Evolutionary conservation across 2,797 vertebrate genomes (phyloP), one percentile per base, ranked within the genome.

Genomic region (Rhabdophis nuchalis): DNA sequence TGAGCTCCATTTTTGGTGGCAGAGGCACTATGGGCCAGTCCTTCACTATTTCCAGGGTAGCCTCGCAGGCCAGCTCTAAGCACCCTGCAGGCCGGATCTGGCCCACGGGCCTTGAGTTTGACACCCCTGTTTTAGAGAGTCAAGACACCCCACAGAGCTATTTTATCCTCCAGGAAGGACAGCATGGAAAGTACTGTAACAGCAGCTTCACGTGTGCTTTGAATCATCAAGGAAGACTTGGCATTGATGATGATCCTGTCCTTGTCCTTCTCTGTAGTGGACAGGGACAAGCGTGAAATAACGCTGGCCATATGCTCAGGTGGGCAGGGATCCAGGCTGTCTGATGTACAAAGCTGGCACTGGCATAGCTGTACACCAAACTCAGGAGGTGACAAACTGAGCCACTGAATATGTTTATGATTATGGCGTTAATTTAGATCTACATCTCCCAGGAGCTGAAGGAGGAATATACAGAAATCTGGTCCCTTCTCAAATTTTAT

Each of bases 321-420:
- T 50, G 27, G 14, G 87, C 58, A 64, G 46, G 1, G 58, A 29
- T 16, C 87, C 64, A 52, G 16, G 50, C 29, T 52, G 5, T 50
- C 12, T 23, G 60, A 53, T 68, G 11, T 52, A 54, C 50, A 72
- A 32, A 25, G 23, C 50, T 86, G 52, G 36, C 72, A 82, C 20
- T 4, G 9, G 20, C 72, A 23, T 82, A 82, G 10, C 10, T 82
- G 36, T 82, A 82, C 36, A 46, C 36, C 36, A 12, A 46, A 82
- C 36, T 82, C 72, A 82, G 36, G 72, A 41, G 72, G 46, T 4
- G 4, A 25, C 36, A 46, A 82, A 82, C 36, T 25, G 72, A 82
- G 20, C 20, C 36, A 82, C 72, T 46, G 72, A 82, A 82, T 82
- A 46, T 82, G 52, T 57, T 57, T 87, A 87, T 87, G n/a, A 58